Evolutionary conservation across 2,888 invertebrate genomes (phyloP), one percentile per base, ranked within the genome.

Genomic region (Apotomis betuletana): DNA sequence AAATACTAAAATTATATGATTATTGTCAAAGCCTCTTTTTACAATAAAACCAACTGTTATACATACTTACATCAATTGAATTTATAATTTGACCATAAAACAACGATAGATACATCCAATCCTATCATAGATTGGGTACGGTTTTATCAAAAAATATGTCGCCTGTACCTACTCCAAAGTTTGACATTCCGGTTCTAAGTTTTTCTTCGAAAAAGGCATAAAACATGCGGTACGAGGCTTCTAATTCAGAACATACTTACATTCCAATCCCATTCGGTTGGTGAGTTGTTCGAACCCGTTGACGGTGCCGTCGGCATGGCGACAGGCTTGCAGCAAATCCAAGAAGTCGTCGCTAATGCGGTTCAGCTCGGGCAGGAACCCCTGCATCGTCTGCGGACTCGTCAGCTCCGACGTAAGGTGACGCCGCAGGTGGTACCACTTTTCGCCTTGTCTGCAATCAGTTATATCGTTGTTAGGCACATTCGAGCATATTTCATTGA

Each of bases 221-320:
- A 27, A 27, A 27, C 27, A 27, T 27, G 27, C 27, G 27, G 27
- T 27, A 27, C 27, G 27, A 27, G 44, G 44, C 44, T 8, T 49
- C 49, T 49, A 10, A 49, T 9, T 3, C 10, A 10, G 10, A 49
- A 3, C 3, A 27, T 51, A 52, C 94, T 94, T 86, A 95, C 96
- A 95, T 93, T 98, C 98, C 61, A 97, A 92, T 3, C 97, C 97
- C 92, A 97, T 95, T 75, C 96, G 94, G 82, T 96, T 96, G 2
- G 96, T 95, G 65, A 96, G 92, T 76, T 96, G 95, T 77, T 97
- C 96, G 83, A 97, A 96, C 70, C 94, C 94, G 0, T 86, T 77
- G 0, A 96, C 94, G 12, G 87, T 84, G 55, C 95, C 93, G 15
- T 92, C 86, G 36, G 88, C 83, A 44, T 89, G 82, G 27, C 96